phyloP scores from a whole-genome alignment of 2,888 invertebrate species.

The Carterocephalus palaemon region DNA sequence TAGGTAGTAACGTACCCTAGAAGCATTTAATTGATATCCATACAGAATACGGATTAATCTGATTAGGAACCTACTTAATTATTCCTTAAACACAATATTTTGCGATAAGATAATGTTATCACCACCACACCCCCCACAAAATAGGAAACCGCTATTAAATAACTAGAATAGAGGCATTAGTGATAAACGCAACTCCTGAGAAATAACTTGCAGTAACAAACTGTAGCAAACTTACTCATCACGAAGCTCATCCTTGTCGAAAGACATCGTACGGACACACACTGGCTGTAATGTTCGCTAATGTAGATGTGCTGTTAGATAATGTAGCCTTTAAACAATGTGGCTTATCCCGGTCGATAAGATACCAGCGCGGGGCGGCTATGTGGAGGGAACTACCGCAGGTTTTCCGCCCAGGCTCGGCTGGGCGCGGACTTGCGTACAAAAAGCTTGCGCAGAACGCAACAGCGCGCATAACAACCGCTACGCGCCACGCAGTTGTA shows the following conservation, averaged over 20 bases:
- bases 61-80: too few species aligned
- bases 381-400: conserved; percentile 37
- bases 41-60: too few species aligned
- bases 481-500: not conserved
- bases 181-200: too few species aligned
- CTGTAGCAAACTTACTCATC: conserved; percentile 81
- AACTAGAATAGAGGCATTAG: too few species aligned
- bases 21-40: too few species aligned
- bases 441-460: conserved; percentile 36
- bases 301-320: conserved; percentile 34
- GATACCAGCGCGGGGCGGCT: conserved; percentile 56
- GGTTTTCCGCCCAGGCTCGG: conserved; percentile 51
- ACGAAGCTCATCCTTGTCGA: conserved; percentile 82
- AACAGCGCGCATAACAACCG: conserved; percentile 10
- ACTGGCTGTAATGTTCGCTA: conserved; percentile 49
- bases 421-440: conserved; percentile 50
- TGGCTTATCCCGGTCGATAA: conserved; percentile 54
- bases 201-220: too few species aligned
- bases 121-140: not conserved
- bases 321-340: conserved; percentile 35
- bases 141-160: not conserved
- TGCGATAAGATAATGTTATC: too few species aligned
- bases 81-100: too few species aligned
- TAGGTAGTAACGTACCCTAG: too few species aligned
- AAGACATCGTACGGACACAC: conserved; percentile 67